Base-by-base conservation (phyloP, 2,113 vertebrate species). In the Epinephelus fuscoguttatus region DNA sequence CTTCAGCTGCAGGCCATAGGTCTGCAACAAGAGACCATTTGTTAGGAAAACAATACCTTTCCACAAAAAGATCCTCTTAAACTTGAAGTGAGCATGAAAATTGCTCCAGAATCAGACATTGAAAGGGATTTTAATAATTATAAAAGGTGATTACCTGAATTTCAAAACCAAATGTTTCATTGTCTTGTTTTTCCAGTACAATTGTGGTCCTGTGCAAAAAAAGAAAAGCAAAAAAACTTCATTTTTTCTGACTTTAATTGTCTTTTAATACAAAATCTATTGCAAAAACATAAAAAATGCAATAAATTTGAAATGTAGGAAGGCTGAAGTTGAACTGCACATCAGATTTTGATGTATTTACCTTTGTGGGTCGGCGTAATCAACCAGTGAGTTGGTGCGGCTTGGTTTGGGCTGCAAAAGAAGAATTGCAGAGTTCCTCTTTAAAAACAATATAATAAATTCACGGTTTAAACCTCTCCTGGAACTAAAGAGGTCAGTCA, bases 91-190 rank as follows among this genome's bases (percentile, higher is more conserved):
- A 6, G 9, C 19, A 56, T 71, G 17, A 50, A 18, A 37, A 49
- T 6, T 3, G 9, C 2, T 23, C 1, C 19, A 15, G 14, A 60
- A 33, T 47, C 11, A 47, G 3, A 62, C 0, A 50, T 53, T 42
- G 1, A 42, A 77, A 64, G 30, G 14, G 18, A 33, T 33, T 70
- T 57, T 21, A 33, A 49, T 52, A 4, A 52, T 17, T n/a, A 25
- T 17, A 21, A 84, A 83, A 47, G 21, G 7, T 18, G 17, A 49
- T 88, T 85, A 99, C 98, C 97, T 99, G 97, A 92, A 99, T 97
- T 94, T 99, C 97, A 96, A 99, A 99, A 77, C 98, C 98, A 92
- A 97, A 99, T 0, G 91, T 93, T 92, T 97, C 97, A 84, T 97
- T 98, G 75, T 99, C 97, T 84, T 97, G 96, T 84, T 98, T 99